Conservation (phyloP, 2,113 vertebrate species). For the Eidolon helvum region DNA sequence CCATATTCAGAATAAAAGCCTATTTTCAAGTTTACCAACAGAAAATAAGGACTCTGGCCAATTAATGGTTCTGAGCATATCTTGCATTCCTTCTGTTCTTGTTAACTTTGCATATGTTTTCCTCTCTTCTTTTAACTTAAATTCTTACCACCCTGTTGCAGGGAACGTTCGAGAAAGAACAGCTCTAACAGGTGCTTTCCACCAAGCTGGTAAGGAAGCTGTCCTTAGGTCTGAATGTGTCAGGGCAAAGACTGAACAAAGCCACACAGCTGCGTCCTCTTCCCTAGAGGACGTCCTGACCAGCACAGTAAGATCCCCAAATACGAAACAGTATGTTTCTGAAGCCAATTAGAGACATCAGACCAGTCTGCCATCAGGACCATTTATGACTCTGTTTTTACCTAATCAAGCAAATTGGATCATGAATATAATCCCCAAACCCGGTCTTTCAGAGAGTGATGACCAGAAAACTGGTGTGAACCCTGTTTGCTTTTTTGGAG, state of each 20-base stretch:
- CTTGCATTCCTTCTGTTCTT: neutral
- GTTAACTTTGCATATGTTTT: neutral
- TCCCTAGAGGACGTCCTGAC: neutral
- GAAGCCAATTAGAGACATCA: neutral
- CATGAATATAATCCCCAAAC: neutral
- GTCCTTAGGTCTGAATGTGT: neutral
- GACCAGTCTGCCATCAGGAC: neutral
- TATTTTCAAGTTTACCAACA: neutral
- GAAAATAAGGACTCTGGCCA: neutral
- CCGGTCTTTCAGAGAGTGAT: neutral
- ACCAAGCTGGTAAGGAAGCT: neutral
- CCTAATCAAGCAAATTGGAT: neutral
- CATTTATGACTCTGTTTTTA: neutral
- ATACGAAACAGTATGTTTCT: neutral
- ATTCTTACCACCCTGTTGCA: neutral
- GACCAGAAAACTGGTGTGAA: neutral
- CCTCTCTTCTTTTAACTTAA: neutral
- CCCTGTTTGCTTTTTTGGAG: neutral
- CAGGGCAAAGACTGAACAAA: neutral
- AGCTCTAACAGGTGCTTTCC: neutral
- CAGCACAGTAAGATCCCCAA: neutral
- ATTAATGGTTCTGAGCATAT: neutral
- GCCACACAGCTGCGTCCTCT: neutral
- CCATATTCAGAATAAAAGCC: neutral
- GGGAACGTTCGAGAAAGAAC: neutral